Conservation (phyloP, 2,888 invertebrate genomes). For the Cheilosia vernalis region DNA sequence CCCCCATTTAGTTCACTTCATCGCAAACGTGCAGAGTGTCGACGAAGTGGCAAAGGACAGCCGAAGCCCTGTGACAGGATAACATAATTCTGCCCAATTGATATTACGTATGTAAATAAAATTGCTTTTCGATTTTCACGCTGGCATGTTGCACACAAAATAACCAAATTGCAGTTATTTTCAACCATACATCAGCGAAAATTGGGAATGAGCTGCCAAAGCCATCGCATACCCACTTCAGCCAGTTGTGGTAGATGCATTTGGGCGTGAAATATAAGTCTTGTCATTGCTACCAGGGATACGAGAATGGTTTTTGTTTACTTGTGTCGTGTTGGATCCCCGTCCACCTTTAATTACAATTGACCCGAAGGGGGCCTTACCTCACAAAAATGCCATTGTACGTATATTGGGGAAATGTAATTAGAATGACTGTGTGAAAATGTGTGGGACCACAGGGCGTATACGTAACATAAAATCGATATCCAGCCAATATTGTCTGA, state of each 20-base stretch:
- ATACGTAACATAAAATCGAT: conserved; percentile 66
- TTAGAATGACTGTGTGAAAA: conserved; percentile 55
- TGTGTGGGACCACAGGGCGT: conserved; percentile 58
- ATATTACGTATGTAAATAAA: conserved; percentile 70
- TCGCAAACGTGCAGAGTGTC: neutral
- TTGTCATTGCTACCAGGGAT: conserved; percentile 40
- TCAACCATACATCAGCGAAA: conserved; percentile 27
- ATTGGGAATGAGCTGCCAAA: neutral
- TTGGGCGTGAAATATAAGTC: conserved; percentile 51
- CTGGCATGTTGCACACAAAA: conserved; percentile 39
- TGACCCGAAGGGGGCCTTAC: conserved; percentile 11
- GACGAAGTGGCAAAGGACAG: neutral
- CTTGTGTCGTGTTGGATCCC: neutral
- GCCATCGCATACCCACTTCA: neutral
- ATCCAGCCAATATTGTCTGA: conserved; percentile 50
- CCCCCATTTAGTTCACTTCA: neutral
- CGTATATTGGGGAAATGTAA: conserved; percentile 45
- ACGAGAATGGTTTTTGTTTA: neutral
- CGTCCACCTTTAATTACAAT: conserved; percentile 51
- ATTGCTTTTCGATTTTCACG: conserved; percentile 64
- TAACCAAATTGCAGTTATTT: conserved; percentile 42
- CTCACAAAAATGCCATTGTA: neutral
- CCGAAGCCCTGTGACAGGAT: conserved; percentile 43
- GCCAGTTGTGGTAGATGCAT: conserved; percentile 3
- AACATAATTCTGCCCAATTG: conserved; percentile 70